Conservation (phyloP, 2,113 vertebrate genomes). For the Ifrita kowaldi region DNA sequence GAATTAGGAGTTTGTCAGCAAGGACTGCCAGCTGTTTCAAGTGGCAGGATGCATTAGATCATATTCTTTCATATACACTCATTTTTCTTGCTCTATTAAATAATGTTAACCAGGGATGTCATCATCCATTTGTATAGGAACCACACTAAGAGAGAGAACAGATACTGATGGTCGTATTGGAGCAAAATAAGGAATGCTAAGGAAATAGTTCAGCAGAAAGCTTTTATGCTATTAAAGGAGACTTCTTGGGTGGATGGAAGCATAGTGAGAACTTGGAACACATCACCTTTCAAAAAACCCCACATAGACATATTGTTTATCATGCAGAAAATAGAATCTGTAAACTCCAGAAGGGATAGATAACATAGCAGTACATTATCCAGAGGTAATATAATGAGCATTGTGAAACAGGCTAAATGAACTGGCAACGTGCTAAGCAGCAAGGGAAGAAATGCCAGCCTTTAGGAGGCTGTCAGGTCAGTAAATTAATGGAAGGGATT, state of each 20-base stretch:
- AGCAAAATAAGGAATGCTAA: neutral
- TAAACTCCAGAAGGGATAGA: neutral
- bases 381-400: neutral
- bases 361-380: neutral
- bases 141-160: neutral
- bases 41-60: neutral
- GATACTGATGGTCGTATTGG: neutral
- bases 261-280: neutral
- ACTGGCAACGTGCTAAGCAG: neutral
- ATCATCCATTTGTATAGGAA: neutral
- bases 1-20: neutral
- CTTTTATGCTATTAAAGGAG: neutral
- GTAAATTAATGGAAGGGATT: neutral
- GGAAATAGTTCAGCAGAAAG: neutral
- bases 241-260: neutral
- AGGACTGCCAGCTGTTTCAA: neutral
- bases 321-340: neutral
- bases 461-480: neutral
- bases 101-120: neutral
- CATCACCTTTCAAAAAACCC: neutral
- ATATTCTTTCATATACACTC: neutral
- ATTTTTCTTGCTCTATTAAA: neutral
- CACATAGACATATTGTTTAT: accelerated
- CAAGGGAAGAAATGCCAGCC: neutral
- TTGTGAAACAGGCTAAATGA: neutral